A percentile compares a stretch with the other conserved stretches of the same genome.
phyloP scores from a whole-genome alignment of 2,888 invertebrate genomes.

The Harmothoe impar region DNA sequence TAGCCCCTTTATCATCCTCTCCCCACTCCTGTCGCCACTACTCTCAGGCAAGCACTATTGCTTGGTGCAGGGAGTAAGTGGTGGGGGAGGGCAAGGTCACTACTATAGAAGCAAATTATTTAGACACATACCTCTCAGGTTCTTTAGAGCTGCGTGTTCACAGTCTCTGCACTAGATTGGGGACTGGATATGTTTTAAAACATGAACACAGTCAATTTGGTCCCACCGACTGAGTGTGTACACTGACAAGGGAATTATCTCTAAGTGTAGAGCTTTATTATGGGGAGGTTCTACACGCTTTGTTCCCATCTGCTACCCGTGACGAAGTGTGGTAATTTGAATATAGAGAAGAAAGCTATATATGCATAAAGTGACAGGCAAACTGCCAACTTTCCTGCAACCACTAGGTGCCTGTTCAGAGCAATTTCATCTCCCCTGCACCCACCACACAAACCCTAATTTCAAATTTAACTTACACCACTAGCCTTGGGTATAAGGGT shows the following conservation, averaged over 20 bases:
- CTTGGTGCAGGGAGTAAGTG: too few species aligned
- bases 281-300: background rate
- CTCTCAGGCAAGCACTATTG: too few species aligned
- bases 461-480: too few species aligned
- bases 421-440: too few species aligned
- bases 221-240: background rate
- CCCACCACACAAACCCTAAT: too few species aligned
- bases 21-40: too few species aligned
- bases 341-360: too few species aligned
- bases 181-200: constrained; percentile 7
- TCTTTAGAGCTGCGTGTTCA: background rate
- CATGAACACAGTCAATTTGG: background rate
- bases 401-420: too few species aligned
- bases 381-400: too few species aligned
- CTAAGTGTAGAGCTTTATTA: constrained; percentile 16
- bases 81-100: background rate
- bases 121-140: background rate
- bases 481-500: too few species aligned
- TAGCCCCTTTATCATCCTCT: too few species aligned
- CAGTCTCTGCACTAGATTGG: background rate
- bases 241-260: background rate
- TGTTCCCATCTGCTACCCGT: background rate
- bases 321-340: background rate
- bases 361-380: too few species aligned
- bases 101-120: constrained; percentile 9